A percentile compares a stretch with the other conserved stretches of the same genome.
Evolutionary conservation across 2,797 vertebrate genomes (phyloP).

Genomic region (Channallabes apus): DNA sequence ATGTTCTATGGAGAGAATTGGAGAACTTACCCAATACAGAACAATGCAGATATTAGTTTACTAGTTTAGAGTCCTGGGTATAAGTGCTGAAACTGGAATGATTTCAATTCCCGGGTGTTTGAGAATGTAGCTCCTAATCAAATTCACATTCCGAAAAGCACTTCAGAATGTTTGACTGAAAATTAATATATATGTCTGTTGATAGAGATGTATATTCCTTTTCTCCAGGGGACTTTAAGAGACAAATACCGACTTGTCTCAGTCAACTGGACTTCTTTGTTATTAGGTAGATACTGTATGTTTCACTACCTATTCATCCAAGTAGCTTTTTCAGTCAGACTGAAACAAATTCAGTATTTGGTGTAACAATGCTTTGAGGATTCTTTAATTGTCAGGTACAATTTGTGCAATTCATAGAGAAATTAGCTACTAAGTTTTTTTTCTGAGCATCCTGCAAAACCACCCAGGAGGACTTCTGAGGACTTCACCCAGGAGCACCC

Average conservation of each 20-base stretch:
- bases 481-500: too few relatives aligned
- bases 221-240: not conserved
- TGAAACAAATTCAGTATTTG: too few relatives aligned
- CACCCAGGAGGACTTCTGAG: too few relatives aligned
- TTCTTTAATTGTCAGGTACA: too few relatives aligned
- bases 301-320: too few relatives aligned
- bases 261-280: too few relatives aligned
- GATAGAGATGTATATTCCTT: not conserved
- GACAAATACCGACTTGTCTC: not conserved
- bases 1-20: not conserved
- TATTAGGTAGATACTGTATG: too few relatives aligned
- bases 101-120: not conserved
- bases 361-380: too few relatives aligned
- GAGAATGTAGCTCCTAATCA: not conserved
- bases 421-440: too few relatives aligned
- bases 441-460: too few relatives aligned
- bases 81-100: conserved; percentile 20
- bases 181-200: not conserved
- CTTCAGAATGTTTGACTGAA: not conserved
- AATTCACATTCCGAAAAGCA: not conserved
- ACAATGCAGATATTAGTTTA: conserved; percentile 8
- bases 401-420: too few relatives aligned
- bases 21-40: not conserved
- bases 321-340: too few relatives aligned
- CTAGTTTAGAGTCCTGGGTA: not conserved